These are phyloP conservation scores for Pteria penguin DNA, from an alignment of 2,888 invertebrate species.

Conservation along the genomic window DNA sequence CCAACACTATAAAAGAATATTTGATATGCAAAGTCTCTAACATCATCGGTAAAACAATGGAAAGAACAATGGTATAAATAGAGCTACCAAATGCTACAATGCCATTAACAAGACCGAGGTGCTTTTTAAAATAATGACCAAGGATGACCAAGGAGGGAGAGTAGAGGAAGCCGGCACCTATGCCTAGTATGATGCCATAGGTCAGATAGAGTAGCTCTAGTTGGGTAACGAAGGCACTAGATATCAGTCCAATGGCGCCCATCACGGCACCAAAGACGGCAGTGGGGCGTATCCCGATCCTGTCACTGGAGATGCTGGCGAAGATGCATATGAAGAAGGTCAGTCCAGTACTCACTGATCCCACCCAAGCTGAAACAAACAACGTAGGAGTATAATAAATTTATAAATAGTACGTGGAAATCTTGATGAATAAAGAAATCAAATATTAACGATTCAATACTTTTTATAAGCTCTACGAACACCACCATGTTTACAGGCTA, in stretches of 20 bases:
- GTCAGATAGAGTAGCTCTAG: conserved; percentile 90
- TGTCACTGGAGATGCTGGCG: conserved; percentile 91
- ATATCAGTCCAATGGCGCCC: conserved; percentile 88
- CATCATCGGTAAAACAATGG: conserved; percentile 68
- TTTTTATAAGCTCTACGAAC: too few species aligned
- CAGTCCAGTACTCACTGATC: conserved; percentile 91
- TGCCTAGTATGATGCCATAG: conserved; percentile 92
- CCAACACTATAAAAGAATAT: conserved; percentile 81
- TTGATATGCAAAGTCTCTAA: conserved; percentile 68
- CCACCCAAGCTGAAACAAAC: conserved; percentile 90
- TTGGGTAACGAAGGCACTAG: conserved; percentile 88
- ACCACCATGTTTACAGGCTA: too few species aligned
- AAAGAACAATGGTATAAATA: conserved; percentile 87
- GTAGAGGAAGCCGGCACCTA: conserved; percentile 93
- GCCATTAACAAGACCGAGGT: conserved; percentile 93
- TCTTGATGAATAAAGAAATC: too few species aligned
- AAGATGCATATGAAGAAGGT: conserved; percentile 93
- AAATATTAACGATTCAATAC: too few species aligned
- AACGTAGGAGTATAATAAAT: too few species aligned
- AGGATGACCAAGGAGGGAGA: conserved; percentile 95
- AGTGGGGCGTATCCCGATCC: conserved; percentile 90
- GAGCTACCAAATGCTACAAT: conserved; percentile 95
- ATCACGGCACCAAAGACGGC: conserved; percentile 91
- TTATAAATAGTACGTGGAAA: too few species aligned
- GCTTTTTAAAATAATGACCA: conserved; percentile 92